Percentiles rank a stretch among this genome's conserved stretches.
phyloP scores from a whole-genome alignment of 2,888 invertebrate genomes.

The Caenorhabditis wallacei region DNA sequence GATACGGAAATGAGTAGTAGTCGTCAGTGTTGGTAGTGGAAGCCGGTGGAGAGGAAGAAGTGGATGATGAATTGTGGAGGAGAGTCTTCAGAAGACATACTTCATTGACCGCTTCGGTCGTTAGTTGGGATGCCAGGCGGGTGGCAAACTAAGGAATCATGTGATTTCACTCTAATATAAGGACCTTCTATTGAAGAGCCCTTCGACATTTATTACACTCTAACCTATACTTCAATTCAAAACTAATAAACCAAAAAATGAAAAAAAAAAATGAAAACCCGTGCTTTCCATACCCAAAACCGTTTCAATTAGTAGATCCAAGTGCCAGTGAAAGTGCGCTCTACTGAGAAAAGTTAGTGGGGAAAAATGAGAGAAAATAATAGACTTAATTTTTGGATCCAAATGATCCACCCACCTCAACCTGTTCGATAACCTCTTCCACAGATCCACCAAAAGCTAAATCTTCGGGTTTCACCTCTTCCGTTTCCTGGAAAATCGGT shows the following conservation, averaged over 20 bases:
- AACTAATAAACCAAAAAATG: too few relatives aligned
- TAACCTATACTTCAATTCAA: too few relatives aligned
- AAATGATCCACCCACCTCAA: slow-evolving; percentile 48
- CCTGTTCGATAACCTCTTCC: slow-evolving; percentile 39
- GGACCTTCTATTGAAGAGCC: background rate
- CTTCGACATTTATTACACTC: too few relatives aligned
- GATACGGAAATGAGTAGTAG: slow-evolving; percentile 30
- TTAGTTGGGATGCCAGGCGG: slow-evolving; percentile 20
- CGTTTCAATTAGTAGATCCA: background rate
- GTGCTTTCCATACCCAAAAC: background rate
- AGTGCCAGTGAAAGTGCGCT: background rate
- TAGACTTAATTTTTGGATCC: slow-evolving; percentile 8
- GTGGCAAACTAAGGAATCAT: slow-evolving; percentile 23
- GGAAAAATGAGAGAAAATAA: slow-evolving; percentile 16
- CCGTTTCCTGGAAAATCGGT: slow-evolving; percentile 19
- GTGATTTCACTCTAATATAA: background rate
- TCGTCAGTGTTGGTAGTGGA: slow-evolving; percentile 9
- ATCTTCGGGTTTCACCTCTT: slow-evolving; percentile 5
- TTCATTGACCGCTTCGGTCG: slow-evolving; percentile 33
- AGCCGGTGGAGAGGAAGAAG: background rate
- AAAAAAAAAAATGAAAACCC: too few relatives aligned
- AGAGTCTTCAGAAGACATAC: slow-evolving; percentile 1
- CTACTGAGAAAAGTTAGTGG: background rate
- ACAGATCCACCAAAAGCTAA: slow-evolving; percentile 4
- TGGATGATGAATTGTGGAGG: background rate